phyloP scores from a whole-genome alignment of 2,797 vertebrate species.

The Platalea minor region DNA sequence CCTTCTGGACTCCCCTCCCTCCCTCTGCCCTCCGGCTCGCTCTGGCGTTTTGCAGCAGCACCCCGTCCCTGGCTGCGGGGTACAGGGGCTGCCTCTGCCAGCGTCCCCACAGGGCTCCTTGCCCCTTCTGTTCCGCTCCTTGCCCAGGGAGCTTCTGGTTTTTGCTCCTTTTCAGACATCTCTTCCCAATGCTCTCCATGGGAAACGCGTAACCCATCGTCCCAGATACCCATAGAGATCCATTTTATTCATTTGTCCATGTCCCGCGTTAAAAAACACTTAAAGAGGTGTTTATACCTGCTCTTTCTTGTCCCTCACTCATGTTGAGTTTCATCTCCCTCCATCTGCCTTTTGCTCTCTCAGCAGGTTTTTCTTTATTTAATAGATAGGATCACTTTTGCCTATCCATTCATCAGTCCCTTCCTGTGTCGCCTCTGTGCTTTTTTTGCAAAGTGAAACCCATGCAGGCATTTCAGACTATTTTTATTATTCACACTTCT shows the following conservation, averaged over 20 bases:
- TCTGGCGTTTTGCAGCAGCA: background rate
- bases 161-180: background rate
- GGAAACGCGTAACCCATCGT: background rate
- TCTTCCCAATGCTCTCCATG: background rate
- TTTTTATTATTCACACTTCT: background rate
- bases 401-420: background rate
- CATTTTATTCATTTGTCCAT: background rate
- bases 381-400: background rate
- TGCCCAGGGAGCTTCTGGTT: background rate
- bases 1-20: background rate
- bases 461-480: background rate
- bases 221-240: background rate
- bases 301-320: background rate
- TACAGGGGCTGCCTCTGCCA: background rate
- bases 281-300: background rate
- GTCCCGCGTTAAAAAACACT: background rate
- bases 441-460: background rate
- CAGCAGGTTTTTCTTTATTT: background rate
- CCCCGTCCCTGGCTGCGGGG: accelerated
- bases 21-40: background rate
- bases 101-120: background rate
- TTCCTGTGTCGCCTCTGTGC: background rate
- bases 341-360: background rate
- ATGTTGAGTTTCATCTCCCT: background rate
- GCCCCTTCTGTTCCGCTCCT: background rate